Percentiles rank a stretch among this genome's conserved stretches.
These are phyloP conservation scores for Leptopilina syphax DNA, from an alignment of 2,888 invertebrate genomes.

Conservation along the genomic window DNA sequence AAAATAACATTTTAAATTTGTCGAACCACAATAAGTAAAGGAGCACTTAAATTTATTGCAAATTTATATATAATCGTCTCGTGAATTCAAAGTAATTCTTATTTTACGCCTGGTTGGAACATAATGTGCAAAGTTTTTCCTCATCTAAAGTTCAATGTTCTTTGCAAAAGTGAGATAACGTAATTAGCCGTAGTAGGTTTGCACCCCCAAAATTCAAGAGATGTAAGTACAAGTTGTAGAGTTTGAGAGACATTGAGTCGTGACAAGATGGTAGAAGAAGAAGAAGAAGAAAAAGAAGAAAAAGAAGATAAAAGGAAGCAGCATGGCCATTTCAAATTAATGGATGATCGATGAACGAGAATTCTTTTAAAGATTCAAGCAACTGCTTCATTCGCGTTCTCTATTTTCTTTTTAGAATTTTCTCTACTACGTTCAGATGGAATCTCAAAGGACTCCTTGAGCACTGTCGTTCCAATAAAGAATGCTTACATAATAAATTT, in stretches of 20 bases:
- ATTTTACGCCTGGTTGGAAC: constrained; percentile 15
- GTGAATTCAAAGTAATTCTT: constrained; percentile 13
- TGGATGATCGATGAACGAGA: constrained; percentile 40
- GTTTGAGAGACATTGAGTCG: neutral
- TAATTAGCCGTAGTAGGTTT: constrained; percentile 24
- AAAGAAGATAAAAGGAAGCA: neutral
- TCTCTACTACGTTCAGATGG: constrained; percentile 3
- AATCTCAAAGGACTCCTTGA: constrained; percentile 35
- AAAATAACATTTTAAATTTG: neutral
- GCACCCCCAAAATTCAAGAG: constrained; percentile 19
- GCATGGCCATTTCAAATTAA: constrained; percentile 31
- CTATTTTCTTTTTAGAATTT: neutral
- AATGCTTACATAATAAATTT: constrained; percentile 38
- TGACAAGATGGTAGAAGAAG: neutral
- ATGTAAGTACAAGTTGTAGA: neutral
- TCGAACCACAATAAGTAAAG: neutral
- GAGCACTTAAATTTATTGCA: neutral
- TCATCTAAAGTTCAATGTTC: constrained; percentile 38
- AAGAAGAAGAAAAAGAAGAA: neutral
- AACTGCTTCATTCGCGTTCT: constrained; percentile 4
- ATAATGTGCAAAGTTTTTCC: constrained; percentile 35
- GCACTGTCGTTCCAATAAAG: constrained; percentile 31
- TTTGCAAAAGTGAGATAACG: constrained; percentile 16
- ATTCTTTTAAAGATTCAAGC: constrained; percentile 34
- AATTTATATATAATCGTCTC: neutral